Conservation (phyloP, 2,797 vertebrate species). For the Echiichthys vipera region DNA sequence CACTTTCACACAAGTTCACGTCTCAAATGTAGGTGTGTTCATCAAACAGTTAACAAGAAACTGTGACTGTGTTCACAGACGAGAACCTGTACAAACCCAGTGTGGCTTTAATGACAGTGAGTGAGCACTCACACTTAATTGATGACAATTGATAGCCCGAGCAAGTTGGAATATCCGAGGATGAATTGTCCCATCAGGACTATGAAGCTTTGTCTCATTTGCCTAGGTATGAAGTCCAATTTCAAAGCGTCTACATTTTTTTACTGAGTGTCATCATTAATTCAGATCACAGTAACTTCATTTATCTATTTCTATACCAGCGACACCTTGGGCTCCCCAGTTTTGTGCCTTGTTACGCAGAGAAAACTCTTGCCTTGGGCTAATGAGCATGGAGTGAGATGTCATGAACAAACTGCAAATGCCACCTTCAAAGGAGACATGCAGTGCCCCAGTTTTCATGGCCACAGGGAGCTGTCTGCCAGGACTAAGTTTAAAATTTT, state of each 20-base stretch:
- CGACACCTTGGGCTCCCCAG: conserved; percentile 21
- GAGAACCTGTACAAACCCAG: not conserved
- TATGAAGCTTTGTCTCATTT: conserved; percentile 11
- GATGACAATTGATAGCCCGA: too few species aligned
- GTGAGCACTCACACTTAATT: not conserved
- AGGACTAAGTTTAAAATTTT: conserved; percentile 41
- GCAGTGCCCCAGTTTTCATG: conserved; percentile 50
- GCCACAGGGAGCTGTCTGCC: conserved; percentile 62
- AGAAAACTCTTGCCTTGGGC: conserved; percentile 46
- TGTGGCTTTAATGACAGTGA: not conserved
- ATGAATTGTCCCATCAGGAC: not conserved
- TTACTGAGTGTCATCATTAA: conserved; percentile 8
- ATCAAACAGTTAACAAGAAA: conserved; percentile 3
- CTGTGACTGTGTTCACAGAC: not conserved
- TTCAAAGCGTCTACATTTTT: conserved; percentile 2
- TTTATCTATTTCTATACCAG: conserved; percentile 16
- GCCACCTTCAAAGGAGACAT: conserved; percentile 73
- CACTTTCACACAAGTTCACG: conserved; percentile 1
- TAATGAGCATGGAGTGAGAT: conserved; percentile 59
- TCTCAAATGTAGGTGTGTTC: not conserved
- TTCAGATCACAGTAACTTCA: conserved; percentile 21
- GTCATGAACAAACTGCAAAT: conserved; percentile 57
- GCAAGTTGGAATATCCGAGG: not conserved
- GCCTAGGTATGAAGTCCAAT: not conserved
- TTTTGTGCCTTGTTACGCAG: conserved; percentile 32